Evolutionary conservation across 1,140 invertebrate species (phyloP).

Genomic region (Gonioctena quinquepunctata): DNA sequence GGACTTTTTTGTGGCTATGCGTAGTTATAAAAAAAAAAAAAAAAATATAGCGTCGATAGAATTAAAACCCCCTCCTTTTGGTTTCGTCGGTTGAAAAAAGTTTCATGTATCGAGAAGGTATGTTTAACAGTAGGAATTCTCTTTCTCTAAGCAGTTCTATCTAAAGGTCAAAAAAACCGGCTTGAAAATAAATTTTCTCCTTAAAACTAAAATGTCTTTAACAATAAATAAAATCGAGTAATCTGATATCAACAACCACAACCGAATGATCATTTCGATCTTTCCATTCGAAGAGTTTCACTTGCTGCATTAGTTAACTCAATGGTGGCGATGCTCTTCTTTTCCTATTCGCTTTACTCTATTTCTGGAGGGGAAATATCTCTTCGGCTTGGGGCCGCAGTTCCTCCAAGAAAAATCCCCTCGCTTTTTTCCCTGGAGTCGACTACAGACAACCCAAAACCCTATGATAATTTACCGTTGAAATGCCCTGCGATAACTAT

Average conservation of each 20-base stretch:
- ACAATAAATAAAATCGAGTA: not conserved
- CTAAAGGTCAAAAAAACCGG: too few species aligned
- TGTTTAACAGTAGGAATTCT: too few species aligned
- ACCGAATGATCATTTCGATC: conserved; percentile 52
- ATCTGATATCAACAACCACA: not conserved
- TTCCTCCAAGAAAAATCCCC: conserved; percentile 82
- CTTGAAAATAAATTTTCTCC: not conserved
- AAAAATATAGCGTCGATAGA: too few species aligned
- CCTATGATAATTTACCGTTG: conserved; percentile 74
- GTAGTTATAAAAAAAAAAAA: too few species aligned
- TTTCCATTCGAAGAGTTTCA: conserved; percentile 47
- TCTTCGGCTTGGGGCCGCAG: conserved; percentile 64
- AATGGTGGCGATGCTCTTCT: conserved; percentile 16
- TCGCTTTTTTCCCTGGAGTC: conserved; percentile 70
- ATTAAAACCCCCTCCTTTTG: too few species aligned
- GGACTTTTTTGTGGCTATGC: too few species aligned
- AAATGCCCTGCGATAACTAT: conserved; percentile 81
- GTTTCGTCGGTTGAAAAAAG: too few species aligned
- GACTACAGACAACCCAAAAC: conserved; percentile 82
- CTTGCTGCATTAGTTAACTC: conserved; percentile 25
- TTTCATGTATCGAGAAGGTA: too few species aligned
- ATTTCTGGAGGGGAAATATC: conserved; percentile 35
- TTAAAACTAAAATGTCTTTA: not conserved
- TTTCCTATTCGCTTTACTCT: not conserved
- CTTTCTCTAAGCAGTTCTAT: too few species aligned